Evolutionary conservation across 92 coral and sea anemone species (phyloP).

Genomic region (Montipora capitata): DNA sequence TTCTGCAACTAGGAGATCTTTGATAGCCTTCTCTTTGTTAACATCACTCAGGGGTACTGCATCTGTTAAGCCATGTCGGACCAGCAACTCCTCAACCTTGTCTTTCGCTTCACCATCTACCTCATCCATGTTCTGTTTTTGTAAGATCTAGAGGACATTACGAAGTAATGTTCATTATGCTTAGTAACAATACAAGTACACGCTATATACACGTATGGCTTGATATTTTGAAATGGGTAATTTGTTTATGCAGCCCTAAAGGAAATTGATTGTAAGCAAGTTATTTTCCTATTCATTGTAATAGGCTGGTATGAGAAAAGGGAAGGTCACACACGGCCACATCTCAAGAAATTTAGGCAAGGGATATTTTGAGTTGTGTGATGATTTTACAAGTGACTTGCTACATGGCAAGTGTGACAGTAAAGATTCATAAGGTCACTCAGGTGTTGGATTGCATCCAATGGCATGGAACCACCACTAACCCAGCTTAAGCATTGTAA

Average conservation of each 20-base stretch:
- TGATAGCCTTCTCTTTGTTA: slow-evolving; percentile 68
- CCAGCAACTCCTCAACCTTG: slow-evolving; percentile 75
- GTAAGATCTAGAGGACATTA: slow-evolving; percentile 9
- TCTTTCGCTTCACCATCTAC: slow-evolving; percentile 59
- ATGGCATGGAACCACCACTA: no score
- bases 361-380: slow-evolving; percentile 28
- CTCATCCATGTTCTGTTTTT: slow-evolving; percentile 7
- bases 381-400: slow-evolving; percentile 13
- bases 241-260: slow-evolving; percentile 17
- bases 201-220: slow-evolving; percentile 23
- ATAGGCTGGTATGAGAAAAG: slow-evolving; percentile 28
- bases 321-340: slow-evolving; percentile 18
- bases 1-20: slow-evolving; percentile 75
- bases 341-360: slow-evolving; percentile 28
- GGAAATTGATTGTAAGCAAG: slow-evolving; percentile 14
- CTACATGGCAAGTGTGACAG: slow-evolving; percentile 28
- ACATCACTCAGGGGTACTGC: slow-evolving; percentile 63
- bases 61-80: slow-evolving; percentile 75
- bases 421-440: slow-evolving; percentile 20
- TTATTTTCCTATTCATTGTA: slow-evolving; percentile 22
- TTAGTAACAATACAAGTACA: slow-evolving; percentile 22
- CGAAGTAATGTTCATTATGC: slow-evolving; percentile 15
- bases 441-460: no score
- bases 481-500: slow-evolving; percentile 26
- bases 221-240: slow-evolving; percentile 15